A percentile compares a stretch with the other conserved stretches of the same genome.
Evolutionary conservation across 1,140 invertebrate genomes (phyloP).

Genomic region (Neodiprion fabricii): DNA sequence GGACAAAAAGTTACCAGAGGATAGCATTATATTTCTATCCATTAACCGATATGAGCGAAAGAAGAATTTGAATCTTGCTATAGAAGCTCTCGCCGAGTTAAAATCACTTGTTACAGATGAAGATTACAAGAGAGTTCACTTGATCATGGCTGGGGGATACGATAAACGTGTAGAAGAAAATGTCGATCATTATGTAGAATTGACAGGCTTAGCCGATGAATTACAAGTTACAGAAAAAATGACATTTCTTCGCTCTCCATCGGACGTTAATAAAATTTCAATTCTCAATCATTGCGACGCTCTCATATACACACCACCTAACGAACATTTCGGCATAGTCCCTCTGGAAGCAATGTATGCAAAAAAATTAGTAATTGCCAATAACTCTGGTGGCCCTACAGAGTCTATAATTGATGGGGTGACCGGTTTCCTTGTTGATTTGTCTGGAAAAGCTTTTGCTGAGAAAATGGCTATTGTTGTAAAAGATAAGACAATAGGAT

Average conservation of each 20-base stretch:
- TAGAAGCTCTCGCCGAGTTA: conserved; percentile 79
- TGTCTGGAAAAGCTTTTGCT: conserved; percentile 75
- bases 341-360: conserved; percentile 98
- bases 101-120: conserved; percentile 61
- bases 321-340: conserved; percentile 99
- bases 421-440: conserved; percentile 89
- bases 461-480: conserved; percentile 79
- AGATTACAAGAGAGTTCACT: conserved; percentile 72
- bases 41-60: conserved; percentile 98
- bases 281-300: conserved; percentile 78
- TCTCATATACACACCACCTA: conserved; percentile 93
- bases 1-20: conserved; percentile 49
- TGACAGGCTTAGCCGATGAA: conserved; percentile 70
- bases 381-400: conserved; percentile 92
- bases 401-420: conserved; percentile 90
- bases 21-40: conserved; percentile 82
- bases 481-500: conserved; percentile 62
- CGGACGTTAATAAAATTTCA: conserved; percentile 82
- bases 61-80: conserved; percentile 88
- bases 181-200: conserved; percentile 84
- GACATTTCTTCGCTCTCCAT: conserved; percentile 86
- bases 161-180: conserved; percentile 91
- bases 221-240: conserved; percentile 77
- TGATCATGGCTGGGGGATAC: conserved; percentile 98
- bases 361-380: conserved; percentile 91